phyloP scores from a whole-genome alignment of 2,797 vertebrate species.

The Sphenodon punctatus region DNA sequence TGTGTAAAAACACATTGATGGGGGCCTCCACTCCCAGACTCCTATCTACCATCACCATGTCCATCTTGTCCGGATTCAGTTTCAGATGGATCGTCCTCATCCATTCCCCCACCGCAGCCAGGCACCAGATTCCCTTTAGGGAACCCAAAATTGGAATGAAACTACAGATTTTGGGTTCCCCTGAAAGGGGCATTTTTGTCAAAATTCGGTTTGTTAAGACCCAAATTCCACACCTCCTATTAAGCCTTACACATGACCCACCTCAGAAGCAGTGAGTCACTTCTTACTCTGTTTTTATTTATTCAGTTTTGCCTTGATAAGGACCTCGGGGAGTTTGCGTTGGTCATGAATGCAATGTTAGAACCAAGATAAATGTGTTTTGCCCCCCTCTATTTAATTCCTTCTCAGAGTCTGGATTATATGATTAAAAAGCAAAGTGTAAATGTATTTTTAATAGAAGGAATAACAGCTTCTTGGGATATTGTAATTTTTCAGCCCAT shows the following conservation, averaged over 20 bases:
- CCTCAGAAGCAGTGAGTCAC: slow-evolving; percentile 2
- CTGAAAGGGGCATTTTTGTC: too few species aligned
- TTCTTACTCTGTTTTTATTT: slow-evolving; percentile 23
- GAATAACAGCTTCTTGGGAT: background rate
- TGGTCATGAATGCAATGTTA: slow-evolving; percentile 55
- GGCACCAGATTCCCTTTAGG: too few species aligned
- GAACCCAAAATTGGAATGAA: too few species aligned
- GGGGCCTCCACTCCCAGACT: too few species aligned
- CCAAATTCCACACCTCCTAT: background rate
- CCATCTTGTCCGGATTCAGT: too few species aligned
- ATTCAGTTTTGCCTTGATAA: slow-evolving; percentile 51
- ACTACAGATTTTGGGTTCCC: too few species aligned
- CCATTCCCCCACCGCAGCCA: too few species aligned
- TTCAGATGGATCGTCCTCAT: too few species aligned
- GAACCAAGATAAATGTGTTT: slow-evolving; percentile 42
- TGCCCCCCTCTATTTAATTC: slow-evolving; percentile 38
- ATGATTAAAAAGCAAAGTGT: background rate
- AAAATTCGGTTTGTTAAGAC: too few species aligned
- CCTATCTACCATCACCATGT: too few species aligned
- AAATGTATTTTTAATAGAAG: background rate
- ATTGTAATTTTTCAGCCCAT: background rate
- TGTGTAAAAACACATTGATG: too few species aligned
- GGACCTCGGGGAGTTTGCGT: slow-evolving; percentile 49
- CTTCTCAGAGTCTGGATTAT: slow-evolving; percentile 26
- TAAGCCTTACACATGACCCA: too few species aligned